These are phyloP conservation scores for Drosophila biarmipes DNA, from an alignment of 1,140 invertebrate genomes.

Conservation along the genomic window DNA sequence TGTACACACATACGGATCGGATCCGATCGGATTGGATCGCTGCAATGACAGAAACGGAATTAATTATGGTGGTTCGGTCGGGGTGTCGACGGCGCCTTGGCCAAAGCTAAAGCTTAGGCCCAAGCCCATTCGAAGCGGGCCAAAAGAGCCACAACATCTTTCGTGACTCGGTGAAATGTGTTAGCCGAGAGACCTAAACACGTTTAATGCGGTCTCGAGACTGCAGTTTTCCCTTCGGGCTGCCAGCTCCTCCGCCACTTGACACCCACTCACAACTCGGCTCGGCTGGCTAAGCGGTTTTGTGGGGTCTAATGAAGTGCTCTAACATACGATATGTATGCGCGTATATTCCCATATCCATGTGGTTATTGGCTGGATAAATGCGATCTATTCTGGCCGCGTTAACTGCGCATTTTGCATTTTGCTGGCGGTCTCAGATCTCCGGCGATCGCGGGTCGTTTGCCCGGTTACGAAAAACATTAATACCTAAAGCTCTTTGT, in stretches of 20 bases:
- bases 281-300: conserved; percentile 52
- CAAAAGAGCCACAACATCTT: conserved; percentile 28
- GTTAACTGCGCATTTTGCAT: conserved; percentile 43
- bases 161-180: conserved; percentile 69
- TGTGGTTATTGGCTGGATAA: conserved; percentile 46
- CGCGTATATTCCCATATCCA: conserved; percentile 12
- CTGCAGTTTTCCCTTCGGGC: conserved; percentile 53
- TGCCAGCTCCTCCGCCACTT: conserved; percentile 2
- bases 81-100: conserved; percentile 56
- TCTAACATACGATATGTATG: conserved; percentile 18
- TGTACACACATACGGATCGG: conserved; percentile 14
- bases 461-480: conserved; percentile 28
- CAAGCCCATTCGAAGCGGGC: conserved; percentile 3
- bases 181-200: conserved; percentile 74
- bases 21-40: conserved; percentile 11
- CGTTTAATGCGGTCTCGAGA: conserved; percentile 62
- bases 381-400: conserved; percentile 39
- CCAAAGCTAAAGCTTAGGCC: conserved; percentile 21
- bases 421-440: conserved; percentile 2
- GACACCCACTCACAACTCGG: conserved; percentile 65
- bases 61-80: conserved; percentile 46
- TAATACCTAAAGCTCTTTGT: conserved; percentile 50
- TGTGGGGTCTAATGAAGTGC: conserved; percentile 58
- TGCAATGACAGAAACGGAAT: conserved; percentile 63
- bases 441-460: conserved; percentile 21